Percentiles rank a stretch among this genome's conserved stretches.
Evolutionary conservation across 2,888 invertebrate species (phyloP).

Genomic region (Allolobophora icterica): DNA sequence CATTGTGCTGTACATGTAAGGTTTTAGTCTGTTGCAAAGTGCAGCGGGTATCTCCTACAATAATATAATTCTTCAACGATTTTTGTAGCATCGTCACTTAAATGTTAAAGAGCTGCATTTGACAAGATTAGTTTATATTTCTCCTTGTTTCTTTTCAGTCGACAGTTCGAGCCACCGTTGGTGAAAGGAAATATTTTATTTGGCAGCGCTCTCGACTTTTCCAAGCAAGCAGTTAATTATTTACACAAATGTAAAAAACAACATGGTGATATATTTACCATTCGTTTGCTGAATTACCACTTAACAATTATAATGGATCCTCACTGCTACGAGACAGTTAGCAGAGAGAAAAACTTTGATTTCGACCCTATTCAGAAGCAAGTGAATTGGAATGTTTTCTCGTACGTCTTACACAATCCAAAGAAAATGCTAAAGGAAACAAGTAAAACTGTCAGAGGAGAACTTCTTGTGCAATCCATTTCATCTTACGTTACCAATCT

Average conservation of each 20-base stretch:
- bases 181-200: conserved; percentile 60
- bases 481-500: conserved; percentile 56
- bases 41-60: neutral
- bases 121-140: conserved; percentile 42
- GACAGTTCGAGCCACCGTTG: conserved; percentile 56
- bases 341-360: conserved; percentile 62
- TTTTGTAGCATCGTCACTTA: neutral
- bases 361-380: conserved; percentile 64
- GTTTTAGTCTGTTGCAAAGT: neutral
- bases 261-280: conserved; percentile 63
- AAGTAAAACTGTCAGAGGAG: conserved; percentile 60
- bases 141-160: conserved; percentile 44
- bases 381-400: conserved; percentile 64
- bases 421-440: conserved; percentile 63
- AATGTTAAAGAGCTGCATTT: neutral
- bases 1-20: neutral
- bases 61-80: neutral
- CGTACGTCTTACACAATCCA: conserved; percentile 59
- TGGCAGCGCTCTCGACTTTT: conserved; percentile 62
- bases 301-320: conserved; percentile 63
- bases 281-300: conserved; percentile 62
- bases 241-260: conserved; percentile 56
- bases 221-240: conserved; percentile 60
- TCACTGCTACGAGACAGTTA: conserved; percentile 60
- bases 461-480: conserved; percentile 55